These are phyloP conservation scores for Dysidea cf. avara DNA, from an alignment of 37 sponge, comb jelly and placozoan species.

Conservation along the genomic window DNA sequence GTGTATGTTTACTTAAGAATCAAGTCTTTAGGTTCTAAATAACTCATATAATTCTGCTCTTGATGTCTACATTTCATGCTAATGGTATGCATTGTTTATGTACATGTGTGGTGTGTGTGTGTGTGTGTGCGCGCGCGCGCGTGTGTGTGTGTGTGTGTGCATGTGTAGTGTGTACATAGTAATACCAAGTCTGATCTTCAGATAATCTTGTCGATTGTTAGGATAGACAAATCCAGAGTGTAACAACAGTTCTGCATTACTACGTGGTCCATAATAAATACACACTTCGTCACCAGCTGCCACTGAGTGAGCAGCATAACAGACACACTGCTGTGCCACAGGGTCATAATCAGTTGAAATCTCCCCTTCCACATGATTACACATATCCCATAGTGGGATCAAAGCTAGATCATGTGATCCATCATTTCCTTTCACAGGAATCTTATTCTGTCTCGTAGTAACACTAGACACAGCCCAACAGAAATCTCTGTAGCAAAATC, in stretches of 20 bases:
- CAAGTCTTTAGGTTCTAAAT: no score
- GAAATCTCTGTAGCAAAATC: conserved; percentile 69
- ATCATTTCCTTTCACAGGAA: conserved; percentile 17
- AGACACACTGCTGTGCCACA: conserved; percentile 26
- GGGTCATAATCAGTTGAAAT: conserved; percentile 66
- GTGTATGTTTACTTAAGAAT: no score
- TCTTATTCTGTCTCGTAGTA: conserved; percentile 79
- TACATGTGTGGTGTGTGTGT: no score
- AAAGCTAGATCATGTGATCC: conserved; percentile 38
- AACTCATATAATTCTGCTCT: no score
- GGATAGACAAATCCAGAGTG: conserved; percentile 70
- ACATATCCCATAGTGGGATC: conserved; percentile 83
- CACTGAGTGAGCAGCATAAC: conserved; percentile 29
- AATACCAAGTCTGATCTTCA: conserved; percentile 62
- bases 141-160: no score
- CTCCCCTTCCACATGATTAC: conserved; percentile 54
- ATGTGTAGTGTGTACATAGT: no score
- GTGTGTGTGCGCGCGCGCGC: no score
- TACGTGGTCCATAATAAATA: conserved; percentile 74
- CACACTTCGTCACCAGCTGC: conserved; percentile 49
- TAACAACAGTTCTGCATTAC: conserved; percentile 65
- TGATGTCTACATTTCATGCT: no score
- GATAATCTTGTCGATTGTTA: conserved; percentile 39
- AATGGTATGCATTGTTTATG: no score
- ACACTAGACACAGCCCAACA: conserved; percentile 76